A percentile compares a stretch with the other conserved stretches of the same genome.
Evolutionary conservation across 2,888 invertebrate genomes (phyloP).

Genomic region (Himalopsyche tibetana): DNA sequence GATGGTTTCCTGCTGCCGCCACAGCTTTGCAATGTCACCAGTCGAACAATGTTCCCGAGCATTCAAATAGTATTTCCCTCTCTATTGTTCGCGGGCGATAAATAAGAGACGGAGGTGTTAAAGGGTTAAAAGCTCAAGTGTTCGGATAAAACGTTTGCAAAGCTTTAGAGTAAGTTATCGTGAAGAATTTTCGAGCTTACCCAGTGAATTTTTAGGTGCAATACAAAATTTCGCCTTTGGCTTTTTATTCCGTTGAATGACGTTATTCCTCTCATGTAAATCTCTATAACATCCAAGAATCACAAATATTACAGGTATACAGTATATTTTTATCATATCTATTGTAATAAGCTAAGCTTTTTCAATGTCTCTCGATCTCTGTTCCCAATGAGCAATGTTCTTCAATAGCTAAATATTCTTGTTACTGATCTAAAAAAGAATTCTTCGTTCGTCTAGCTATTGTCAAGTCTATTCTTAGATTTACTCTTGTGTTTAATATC

Average conservation of each 20-base stretch:
- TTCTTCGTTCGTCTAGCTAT: too few relatives aligned
- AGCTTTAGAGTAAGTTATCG: conserved; percentile 28
- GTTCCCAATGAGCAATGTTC: too few relatives aligned
- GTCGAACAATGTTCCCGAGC: conserved; percentile 42
- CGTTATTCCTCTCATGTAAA: not conserved
- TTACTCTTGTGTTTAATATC: too few relatives aligned
- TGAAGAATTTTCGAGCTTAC: conserved; percentile 32
- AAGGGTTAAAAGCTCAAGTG: conserved; percentile 38
- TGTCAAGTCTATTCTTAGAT: too few relatives aligned
- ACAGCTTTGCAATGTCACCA: conserved; percentile 14
- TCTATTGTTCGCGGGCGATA: conserved; percentile 38
- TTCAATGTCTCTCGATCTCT: too few relatives aligned
- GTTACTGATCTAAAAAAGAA: too few relatives aligned
- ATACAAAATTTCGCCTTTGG: not conserved
- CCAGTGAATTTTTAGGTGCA: conserved; percentile 2
- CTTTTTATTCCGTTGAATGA: not conserved
- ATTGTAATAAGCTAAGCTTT: too few relatives aligned
- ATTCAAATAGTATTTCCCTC: conserved; percentile 38
- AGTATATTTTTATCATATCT: too few relatives aligned
- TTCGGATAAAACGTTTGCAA: conserved; percentile 22
- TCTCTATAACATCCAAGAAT: not conserved
- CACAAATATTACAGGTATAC: not conserved
- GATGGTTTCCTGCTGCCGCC: not conserved
- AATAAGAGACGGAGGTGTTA: conserved; percentile 39
- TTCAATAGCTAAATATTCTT: too few relatives aligned